A percentile compares a stretch with the other conserved stretches of the same genome.
Conservation (phyloP, 2,888 invertebrate species). For the Chaitophorus viminalis region DNA sequence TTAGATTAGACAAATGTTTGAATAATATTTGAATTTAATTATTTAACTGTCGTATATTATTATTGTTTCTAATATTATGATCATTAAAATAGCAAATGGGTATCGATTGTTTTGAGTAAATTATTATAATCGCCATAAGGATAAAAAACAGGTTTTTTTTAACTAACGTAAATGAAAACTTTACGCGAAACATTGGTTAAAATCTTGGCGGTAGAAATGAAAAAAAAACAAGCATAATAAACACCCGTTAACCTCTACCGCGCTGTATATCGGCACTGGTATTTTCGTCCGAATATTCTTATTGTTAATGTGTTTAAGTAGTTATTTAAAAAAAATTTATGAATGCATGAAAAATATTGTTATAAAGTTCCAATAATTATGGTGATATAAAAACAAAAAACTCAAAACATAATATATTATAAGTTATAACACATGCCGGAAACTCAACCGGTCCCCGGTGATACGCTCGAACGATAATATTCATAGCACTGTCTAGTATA, state of each 20-base stretch:
- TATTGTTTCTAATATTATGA: too few relatives aligned
- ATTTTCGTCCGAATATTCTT: neutral
- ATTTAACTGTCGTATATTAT: too few relatives aligned
- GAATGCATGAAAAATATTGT: neutral
- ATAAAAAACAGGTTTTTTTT: conserved; percentile 37
- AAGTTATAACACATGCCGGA: conserved; percentile 16
- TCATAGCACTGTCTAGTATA: neutral
- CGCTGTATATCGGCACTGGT: neutral
- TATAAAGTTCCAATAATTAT: neutral
- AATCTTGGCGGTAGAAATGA: neutral
- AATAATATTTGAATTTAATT: too few relatives aligned
- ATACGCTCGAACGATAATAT: neutral
- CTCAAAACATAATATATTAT: neutral
- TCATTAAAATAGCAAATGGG: neutral
- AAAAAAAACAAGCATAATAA: neutral
- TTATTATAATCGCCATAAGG: conserved; percentile 12
- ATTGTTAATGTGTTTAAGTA: neutral
- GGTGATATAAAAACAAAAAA: neutral
- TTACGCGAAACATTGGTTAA: neutral
- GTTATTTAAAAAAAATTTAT: neutral
- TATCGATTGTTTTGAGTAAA: conserved; percentile 2
- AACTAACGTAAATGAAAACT: neutral
- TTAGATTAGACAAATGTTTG: too few relatives aligned
- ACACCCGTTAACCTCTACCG: conserved; percentile 36
- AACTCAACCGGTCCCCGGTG: conserved; percentile 10